Evolutionary conservation across 2,113 vertebrate genomes (phyloP), one percentile per base, ranked within the genome.

Genomic region (Drymodes brunneopygia): DNA sequence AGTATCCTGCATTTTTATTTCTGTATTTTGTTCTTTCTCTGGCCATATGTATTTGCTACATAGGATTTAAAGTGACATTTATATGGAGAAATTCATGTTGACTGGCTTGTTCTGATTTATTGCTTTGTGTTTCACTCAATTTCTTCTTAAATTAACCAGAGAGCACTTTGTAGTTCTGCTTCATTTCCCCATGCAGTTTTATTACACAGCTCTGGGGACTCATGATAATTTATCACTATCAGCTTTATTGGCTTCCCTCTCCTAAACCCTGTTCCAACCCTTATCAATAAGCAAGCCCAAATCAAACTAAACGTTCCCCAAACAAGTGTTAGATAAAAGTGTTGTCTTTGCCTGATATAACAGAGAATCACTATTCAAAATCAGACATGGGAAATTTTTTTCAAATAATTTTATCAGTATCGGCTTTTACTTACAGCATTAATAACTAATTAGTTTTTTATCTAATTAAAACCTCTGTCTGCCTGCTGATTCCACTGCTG

Each of bases 161-260:
- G 95, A 94, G 81, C 91, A 90, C 95, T 97, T 97, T 94, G 95
- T 83, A 98, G 97, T 97, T 98, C 96, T 97, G 96, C 97, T 95
- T 97, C 97, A 93, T 94, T 94, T 96, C 97, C 93, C 95, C 48
- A 14, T 40, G 66, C 94, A 69, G 93, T 95, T 98, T 98, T 97
- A 98, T 85, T 88, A 92, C 95, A 78, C 53, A 83, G 94, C 97
- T 97, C 97, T 92, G 74, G 97, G 96, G 97, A 97, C 95, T 96
- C 50, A 48, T 91, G 90, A 97, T 92, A 91, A 97, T 97, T 95
- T 96, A 97, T 97, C 96, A 92, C 95, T 80, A 94, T 95, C 96
- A 97, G 79, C 66, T 97, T 97, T 96, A 95, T 67, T 82, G 96
- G 95, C 80, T 97, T 85, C 87, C 75, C 94, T 82, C 72, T 81